Percentiles rank a stretch among this genome's conserved stretches.
Evolutionary conservation across 1,140 invertebrate genomes (phyloP).

Genomic region (Battus philenor): DNA sequence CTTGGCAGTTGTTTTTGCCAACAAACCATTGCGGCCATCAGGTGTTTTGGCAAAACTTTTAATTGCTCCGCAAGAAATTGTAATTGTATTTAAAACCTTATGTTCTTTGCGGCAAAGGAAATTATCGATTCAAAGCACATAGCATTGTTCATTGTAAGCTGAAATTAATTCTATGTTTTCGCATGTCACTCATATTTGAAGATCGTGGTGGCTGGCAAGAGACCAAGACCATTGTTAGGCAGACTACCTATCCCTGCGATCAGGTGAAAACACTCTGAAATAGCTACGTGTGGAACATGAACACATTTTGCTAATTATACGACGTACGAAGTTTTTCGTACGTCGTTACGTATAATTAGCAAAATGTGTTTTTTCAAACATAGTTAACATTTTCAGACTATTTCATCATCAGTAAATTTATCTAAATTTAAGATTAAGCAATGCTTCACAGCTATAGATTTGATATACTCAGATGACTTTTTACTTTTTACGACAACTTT

Average conservation of each 20-base stretch:
- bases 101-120: background rate
- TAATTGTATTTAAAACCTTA: slow-evolving; percentile 4
- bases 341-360: too few species aligned
- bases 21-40: slow-evolving; percentile 27
- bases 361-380: too few species aligned
- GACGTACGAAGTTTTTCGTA: too few species aligned
- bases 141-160: background rate
- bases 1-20: slow-evolving; percentile 36
- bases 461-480: too few species aligned
- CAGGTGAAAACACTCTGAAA: slow-evolving; percentile 21
- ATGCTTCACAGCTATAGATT: too few species aligned
- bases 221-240: slow-evolving; percentile 27
- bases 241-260: slow-evolving; percentile 13
- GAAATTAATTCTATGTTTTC: slow-evolving; percentile 2
- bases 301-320: too few species aligned
- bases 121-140: background rate
- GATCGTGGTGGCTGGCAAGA: slow-evolving; percentile 27
- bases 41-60: slow-evolving; percentile 16
- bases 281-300: too few species aligned
- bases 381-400: too few species aligned
- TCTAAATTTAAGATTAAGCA: too few species aligned
- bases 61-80: background rate
- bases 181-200: slow-evolving; percentile 10
- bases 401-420: too few species aligned
- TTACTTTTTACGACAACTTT: too few species aligned